Evolutionary conservation across 2,113 vertebrate genomes (phyloP), one percentile per base, ranked within the genome.

Genomic region (Forbesichthys agassizii): DNA sequence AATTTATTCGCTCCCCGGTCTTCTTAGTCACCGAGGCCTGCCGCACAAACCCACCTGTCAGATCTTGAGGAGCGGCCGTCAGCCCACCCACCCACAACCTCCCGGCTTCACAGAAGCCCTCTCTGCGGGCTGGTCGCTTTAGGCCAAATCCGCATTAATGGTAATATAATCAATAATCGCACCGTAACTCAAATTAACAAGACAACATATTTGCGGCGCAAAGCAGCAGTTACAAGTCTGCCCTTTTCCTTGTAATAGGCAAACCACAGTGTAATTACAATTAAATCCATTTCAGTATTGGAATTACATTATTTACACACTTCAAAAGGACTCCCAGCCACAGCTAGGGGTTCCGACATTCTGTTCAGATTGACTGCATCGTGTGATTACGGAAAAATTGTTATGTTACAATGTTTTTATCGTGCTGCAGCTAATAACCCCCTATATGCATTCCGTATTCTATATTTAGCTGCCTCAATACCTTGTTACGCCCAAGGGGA

Each of bases 1-100:
- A 88, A 92, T 92, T 89, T 89, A 91, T 92, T 89, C 89, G 75
- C 86, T 87, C 84, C 84, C 82, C 73, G 80, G 88, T 86, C 75
- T 27, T 79, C 81, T 81, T 51, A 85, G 84, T 90, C 86, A 79
- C 88, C 73, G 56, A 82, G 86, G 81, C 86, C 83, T 82, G 78
- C 82, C 85, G 80, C 83, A 79, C 75, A 27, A 64, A 79, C 83
- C 87, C 86, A 89, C 88, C 89, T 86, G 91, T 90, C 90, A 90
- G 72, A 42, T 89, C 77, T 58, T 64, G 53, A 69, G 65, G 68
- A 87, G 72, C 81, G 20, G 56, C 74, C 78, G 78, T 68, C 36
- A 65, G 55, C 58, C 71, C 75, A 52, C 14, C 66, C 61, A 68
- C 18, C 18, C 61, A 11, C 3, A 16, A 27, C 27, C 54, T 18